Conservation (phyloP, 1,140 invertebrate species). For the Diorhabda carinulata region DNA sequence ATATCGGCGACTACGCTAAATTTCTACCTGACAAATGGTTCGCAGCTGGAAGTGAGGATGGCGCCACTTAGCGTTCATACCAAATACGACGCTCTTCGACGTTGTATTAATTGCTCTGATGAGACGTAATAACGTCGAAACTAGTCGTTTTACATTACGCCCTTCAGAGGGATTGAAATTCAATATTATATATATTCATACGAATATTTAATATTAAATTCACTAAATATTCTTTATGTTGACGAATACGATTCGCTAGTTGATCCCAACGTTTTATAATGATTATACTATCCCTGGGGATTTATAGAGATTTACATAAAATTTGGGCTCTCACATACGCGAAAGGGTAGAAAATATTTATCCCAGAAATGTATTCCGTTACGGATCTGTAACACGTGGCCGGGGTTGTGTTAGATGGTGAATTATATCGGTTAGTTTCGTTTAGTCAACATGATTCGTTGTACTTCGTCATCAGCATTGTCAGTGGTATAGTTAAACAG, state of each 20-base stretch:
- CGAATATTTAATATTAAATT: background rate
- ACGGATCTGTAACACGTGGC: constrained; percentile 21
- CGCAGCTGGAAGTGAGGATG: too few species aligned
- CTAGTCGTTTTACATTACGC: too few species aligned
- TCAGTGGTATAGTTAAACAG: background rate
- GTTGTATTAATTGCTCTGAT: too few species aligned
- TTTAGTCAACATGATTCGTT: constrained; percentile 17
- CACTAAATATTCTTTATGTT: background rate
- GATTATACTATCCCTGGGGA: background rate
- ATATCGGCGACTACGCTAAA: too few species aligned
- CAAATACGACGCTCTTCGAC: too few species aligned
- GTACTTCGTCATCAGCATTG: background rate
- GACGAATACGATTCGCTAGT: background rate
- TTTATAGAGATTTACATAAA: constrained; percentile 9
- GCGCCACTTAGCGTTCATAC: too few species aligned
- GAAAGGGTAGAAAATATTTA: background rate
- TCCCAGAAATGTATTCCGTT: constrained; percentile 17
- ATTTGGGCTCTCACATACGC: constrained; percentile 15
- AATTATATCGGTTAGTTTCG: background rate
- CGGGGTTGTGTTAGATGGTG: background rate
- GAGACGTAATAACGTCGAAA: too few species aligned
- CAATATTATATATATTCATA: too few species aligned
- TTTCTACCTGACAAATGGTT: too few species aligned
- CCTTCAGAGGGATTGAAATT: too few species aligned
- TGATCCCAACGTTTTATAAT: background rate